Evolutionary conservation across 2,113 vertebrate genomes (phyloP).

Genomic region (Bolborhynchus lineola): DNA sequence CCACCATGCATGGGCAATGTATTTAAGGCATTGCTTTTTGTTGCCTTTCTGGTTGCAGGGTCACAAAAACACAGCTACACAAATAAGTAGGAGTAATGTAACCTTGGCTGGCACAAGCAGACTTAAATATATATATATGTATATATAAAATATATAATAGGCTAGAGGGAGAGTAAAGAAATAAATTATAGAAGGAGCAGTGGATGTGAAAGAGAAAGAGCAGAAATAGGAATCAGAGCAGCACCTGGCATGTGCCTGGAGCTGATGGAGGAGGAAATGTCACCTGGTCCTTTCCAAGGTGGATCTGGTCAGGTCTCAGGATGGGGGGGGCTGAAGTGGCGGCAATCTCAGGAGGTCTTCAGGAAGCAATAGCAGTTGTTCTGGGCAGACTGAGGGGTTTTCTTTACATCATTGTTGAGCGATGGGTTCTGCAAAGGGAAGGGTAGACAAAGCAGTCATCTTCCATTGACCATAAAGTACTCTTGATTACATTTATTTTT

Average conservation of each 20-base stretch:
- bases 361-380: neutral
- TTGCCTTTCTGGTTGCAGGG: neutral
- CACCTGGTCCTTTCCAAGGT: neutral
- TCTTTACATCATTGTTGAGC: neutral
- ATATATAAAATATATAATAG: neutral
- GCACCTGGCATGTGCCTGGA: neutral
- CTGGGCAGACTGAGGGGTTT: neutral
- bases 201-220: neutral
- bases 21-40: neutral
- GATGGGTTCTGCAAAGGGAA: neutral
- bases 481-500: neutral
- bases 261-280: neutral
- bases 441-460: neutral
- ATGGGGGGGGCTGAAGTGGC: rapidly evolving
- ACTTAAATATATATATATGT: neutral
- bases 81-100: neutral
- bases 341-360: neutral
- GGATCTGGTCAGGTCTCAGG: neutral
- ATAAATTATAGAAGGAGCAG: neutral
- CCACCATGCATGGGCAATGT: neutral
- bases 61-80: neutral
- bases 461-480: neutral
- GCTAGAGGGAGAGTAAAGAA: neutral
- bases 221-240: neutral
- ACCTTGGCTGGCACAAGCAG: neutral